Percentiles rank a stretch among this genome's conserved stretches.
Evolutionary conservation across 2,797 vertebrate species (phyloP).

Genomic region (Malurus splendens): DNA sequence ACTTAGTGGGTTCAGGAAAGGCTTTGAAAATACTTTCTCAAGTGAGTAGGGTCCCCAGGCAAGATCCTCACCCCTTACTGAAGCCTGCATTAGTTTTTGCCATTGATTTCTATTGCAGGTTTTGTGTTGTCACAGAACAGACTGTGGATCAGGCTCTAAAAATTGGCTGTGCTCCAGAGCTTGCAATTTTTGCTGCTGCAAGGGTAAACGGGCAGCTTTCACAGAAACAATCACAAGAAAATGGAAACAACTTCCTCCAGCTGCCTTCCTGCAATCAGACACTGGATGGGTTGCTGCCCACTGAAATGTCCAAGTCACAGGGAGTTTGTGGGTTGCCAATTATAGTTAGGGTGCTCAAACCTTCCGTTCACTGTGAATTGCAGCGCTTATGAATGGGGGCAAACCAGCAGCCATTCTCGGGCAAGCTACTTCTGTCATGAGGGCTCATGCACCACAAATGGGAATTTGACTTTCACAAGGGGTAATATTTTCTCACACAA

Average conservation of each 20-base stretch:
- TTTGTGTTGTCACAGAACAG: neutral
- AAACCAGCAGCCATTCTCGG: neutral
- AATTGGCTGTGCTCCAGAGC: neutral
- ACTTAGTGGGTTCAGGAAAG: neutral
- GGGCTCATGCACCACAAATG: neutral
- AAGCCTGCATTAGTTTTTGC: neutral
- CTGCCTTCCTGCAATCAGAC: neutral
- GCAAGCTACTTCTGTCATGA: neutral
- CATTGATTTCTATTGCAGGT: neutral
- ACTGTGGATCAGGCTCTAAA: accelerated
- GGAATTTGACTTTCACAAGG: neutral
- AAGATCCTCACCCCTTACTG: neutral
- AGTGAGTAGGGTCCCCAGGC: neutral
- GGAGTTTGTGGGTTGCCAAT: neutral
- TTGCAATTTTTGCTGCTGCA: neutral
- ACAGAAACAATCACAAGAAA: neutral
- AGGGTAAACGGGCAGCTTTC: neutral
- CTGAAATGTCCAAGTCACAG: neutral
- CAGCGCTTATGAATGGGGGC: neutral
- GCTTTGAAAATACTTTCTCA: neutral
- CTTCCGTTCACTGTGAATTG: neutral
- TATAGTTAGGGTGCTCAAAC: neutral
- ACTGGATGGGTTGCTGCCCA: accelerated
- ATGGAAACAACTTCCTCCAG: neutral
- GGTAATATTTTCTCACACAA: neutral